Evolutionary conservation across 92 coral and sea anemone genomes (phyloP), one percentile per base, ranked within the genome.

Genomic region (Virgularia gustaviana): DNA sequence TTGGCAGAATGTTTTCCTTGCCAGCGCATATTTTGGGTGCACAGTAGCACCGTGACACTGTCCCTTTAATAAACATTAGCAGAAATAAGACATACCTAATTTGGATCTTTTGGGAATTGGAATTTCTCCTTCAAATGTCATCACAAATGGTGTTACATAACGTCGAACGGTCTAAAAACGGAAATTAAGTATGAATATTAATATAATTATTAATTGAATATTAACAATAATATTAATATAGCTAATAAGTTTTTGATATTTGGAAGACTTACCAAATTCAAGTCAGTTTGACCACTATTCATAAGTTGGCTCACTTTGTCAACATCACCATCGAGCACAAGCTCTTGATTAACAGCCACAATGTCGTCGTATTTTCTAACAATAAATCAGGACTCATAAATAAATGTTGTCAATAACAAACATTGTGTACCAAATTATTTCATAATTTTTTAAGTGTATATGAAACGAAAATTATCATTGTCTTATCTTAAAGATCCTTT

Each of bases 331-430:
- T 88, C 88, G 18, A 87, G 78, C 10, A 89, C 96, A 12, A 88
- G 87, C 27, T 89, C 81, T 51, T 89, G 96, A 71, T 92, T 89
- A 62, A 92, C 86, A 15, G 96, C 86, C 16, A 92, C 85, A 37
- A 92, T 71, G 47, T 89, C 98, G 63, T 92, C 98, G 54, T 89
- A 92, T 79, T 87, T 92, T 81, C 98, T 90, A 27, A 6, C 22
- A 57, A 70, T 5, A 34, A 32, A 37, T 3, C 33, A 57, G 20
- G 1, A 31, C 35, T 22, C 45, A 39, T 7, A 8, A 7, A 7
- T 39, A 39, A 39, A 15, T 39, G 45, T 15, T 39, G 15, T 15
- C 15, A 15, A 39, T 8, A 39, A 7, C 9, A 39, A 39, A 39
- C 8, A 8, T 39, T 15, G 45, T 39, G 8, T 39, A 15, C 45